A percentile compares a stretch with the other conserved stretches of the same genome.
Conservation (phyloP, 2,888 invertebrate species). For the Pecten maximus region DNA sequence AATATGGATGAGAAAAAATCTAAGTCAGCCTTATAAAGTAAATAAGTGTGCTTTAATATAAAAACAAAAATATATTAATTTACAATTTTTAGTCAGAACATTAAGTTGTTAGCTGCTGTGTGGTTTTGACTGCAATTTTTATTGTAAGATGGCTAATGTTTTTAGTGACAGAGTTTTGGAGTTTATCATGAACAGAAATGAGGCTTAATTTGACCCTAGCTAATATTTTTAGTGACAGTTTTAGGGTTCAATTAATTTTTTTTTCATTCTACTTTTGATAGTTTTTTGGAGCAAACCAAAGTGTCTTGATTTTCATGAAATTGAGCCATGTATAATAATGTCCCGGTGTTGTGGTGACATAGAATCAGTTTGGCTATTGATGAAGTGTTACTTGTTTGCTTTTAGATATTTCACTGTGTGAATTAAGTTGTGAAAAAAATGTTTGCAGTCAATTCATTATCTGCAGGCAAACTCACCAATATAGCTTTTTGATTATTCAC, state of each 20-base stretch:
- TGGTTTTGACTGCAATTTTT: neutral
- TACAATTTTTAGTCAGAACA: neutral
- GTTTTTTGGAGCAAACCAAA: neutral
- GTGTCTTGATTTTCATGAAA: too few relatives aligned
- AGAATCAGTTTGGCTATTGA: neutral
- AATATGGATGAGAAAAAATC: too few relatives aligned
- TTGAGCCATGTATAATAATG: too few relatives aligned
- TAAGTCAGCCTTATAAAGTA: too few relatives aligned
- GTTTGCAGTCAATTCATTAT: neutral
- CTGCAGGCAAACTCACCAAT: neutral
- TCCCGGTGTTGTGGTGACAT: neutral
- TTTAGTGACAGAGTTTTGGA: too few relatives aligned
- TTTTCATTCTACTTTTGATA: too few relatives aligned
- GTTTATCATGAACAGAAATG: too few relatives aligned
- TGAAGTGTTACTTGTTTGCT: neutral
- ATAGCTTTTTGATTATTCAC: too few relatives aligned
- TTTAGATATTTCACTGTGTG: neutral
- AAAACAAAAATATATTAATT: too few relatives aligned
- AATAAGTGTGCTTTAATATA: too few relatives aligned
- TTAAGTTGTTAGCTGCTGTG: neutral
- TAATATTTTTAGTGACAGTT: neutral
- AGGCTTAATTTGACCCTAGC: neutral
- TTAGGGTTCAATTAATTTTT: neutral
- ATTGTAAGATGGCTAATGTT: too few relatives aligned
- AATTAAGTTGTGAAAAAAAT: neutral